Base-by-base conservation (phyloP, 2,888 invertebrate genomes). In the Zhuqinia jingwanae region DNA sequence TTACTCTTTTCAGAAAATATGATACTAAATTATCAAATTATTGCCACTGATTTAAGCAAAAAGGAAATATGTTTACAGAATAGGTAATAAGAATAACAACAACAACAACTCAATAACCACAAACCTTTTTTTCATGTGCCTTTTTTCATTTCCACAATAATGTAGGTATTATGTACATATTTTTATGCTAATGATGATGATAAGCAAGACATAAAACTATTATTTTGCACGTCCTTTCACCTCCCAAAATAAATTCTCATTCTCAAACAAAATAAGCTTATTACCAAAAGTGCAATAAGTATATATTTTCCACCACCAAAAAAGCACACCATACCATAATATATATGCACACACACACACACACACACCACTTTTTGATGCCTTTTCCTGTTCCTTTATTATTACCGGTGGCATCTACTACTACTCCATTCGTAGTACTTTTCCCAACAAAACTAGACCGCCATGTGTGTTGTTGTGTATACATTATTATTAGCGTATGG, bases 341-440 rank as follows among this genome's bases (percentile, higher is more conserved):
- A 50, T 27, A 25, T 13, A 58, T 20, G 50, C 22, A 25, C 20
- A 56, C 22, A 56, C 13, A 50, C n/a, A 30, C 27, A 30, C 22
- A 13, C 5, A 17, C 45, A 17, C 47, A 53, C 15, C 36, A 36
- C 22, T 63, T 65, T 65, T 20, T 36, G 65, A 68, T 73, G 81
- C 73, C 53, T 81, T 81, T 81, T 81, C 81, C 81, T 81, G 27
- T 81, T 81, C 81, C 81, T 81, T 70, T 70, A 81, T 81, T 81
- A 73, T 70, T 56, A 45, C 30, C 70, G 70, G 70, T 25, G 36
- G 25, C 68, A 45, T 68, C 30, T 63, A 25, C 11, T 60, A 27
- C 2, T 30, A 27, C 8, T 6, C 36, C 36, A 8, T 36, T n/a
- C n/a, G n/a, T n/a, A n/a, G n/a, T 73, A 73, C 70, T 73, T 22